A percentile compares a stretch with the other conserved stretches of the same genome.
These are phyloP conservation scores for Daphoenositta chrysoptera DNA, from an alignment of 2,113 vertebrate genomes.

Conservation along the genomic window DNA sequence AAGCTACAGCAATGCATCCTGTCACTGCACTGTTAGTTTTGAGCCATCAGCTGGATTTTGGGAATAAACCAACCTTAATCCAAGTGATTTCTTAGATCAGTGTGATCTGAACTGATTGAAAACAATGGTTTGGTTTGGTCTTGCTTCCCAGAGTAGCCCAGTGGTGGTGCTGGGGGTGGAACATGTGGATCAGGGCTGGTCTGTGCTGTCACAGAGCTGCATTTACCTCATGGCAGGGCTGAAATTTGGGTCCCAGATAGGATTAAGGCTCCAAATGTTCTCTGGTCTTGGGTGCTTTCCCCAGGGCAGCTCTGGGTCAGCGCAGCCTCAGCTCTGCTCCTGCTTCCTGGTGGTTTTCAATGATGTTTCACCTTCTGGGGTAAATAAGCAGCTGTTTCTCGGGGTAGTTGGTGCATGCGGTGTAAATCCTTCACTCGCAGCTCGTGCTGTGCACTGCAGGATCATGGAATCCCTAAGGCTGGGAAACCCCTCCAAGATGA, in stretches of 20 bases:
- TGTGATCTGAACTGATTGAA: not conserved
- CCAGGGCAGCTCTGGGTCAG: not conserved
- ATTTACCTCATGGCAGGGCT: accelerated
- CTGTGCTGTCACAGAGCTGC: accelerated
- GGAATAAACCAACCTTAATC: not conserved
- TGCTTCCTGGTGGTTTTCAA: not conserved
- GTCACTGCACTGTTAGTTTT: accelerated
- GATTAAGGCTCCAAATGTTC: not conserved
- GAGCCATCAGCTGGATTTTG: accelerated
- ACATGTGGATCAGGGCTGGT: accelerated
- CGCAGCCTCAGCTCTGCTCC: not conserved
- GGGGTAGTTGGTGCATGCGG: accelerated
- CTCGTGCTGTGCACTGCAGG: accelerated
- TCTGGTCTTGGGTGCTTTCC: not conserved
- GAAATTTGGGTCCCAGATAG: not conserved
- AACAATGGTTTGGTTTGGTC: not conserved
- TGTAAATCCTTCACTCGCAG: accelerated
- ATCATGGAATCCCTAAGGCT: not conserved
- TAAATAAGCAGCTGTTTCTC: not conserved
- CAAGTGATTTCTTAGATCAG: accelerated
- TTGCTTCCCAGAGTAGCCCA: not conserved
- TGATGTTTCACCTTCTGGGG: accelerated
- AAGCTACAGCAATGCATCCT: accelerated
- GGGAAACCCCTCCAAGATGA: not conserved
- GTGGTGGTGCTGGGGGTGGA: not conserved